These are phyloP conservation scores for Lepus oiostolus DNA, from an alignment of 2,797 vertebrate genomes.

Conservation along the genomic window DNA sequence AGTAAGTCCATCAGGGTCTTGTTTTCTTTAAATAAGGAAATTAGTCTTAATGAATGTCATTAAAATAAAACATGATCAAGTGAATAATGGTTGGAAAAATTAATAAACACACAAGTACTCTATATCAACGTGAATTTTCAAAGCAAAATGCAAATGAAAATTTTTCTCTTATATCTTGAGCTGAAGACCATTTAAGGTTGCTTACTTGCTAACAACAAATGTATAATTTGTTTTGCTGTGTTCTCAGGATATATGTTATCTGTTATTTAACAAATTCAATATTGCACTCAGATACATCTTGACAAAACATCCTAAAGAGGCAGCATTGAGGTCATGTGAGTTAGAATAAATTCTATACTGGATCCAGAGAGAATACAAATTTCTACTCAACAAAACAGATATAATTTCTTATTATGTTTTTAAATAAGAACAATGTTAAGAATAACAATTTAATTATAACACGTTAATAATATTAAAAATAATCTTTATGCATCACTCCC, in stretches of 20 bases:
- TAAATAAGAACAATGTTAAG: background rate
- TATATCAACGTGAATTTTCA: background rate
- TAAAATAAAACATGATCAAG: slow-evolving; percentile 55
- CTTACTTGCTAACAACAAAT: slow-evolving; percentile 17
- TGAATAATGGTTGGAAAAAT: slow-evolving; percentile 40
- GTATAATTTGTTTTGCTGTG: background rate
- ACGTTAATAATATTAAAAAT: background rate
- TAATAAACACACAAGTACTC: slow-evolving; percentile 5
- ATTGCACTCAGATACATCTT: background rate
- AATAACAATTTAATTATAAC: background rate
- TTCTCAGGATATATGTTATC: background rate
- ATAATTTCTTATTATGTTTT: slow-evolving; percentile 26
- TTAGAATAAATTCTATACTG: background rate
- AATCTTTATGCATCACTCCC: too few species aligned
- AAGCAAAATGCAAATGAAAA: slow-evolving; percentile 27
- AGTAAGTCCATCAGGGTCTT: slow-evolving; percentile 67
- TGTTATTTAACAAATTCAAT: slow-evolving; percentile 41
- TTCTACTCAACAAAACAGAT: slow-evolving; percentile 32
- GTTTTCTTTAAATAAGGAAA: slow-evolving; percentile 83
- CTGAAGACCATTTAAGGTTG: background rate
- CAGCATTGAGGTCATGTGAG: background rate
- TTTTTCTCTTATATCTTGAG: background rate
- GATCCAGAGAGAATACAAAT: background rate
- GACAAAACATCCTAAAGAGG: background rate
- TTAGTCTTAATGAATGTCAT: slow-evolving; percentile 35